Conservation (phyloP, 2,888 invertebrate genomes). For the Volucella zonaria region DNA sequence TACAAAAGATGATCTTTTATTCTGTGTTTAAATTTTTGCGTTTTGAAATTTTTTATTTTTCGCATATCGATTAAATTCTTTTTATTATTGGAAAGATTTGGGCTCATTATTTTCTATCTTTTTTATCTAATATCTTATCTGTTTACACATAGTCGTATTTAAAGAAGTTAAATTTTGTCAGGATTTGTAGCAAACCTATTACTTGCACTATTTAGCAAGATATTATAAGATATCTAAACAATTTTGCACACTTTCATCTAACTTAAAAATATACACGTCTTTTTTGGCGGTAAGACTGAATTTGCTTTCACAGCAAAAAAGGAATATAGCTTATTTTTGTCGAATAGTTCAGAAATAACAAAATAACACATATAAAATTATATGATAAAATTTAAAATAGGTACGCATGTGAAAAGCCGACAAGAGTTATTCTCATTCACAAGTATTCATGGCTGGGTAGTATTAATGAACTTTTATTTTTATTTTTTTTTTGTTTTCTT, state of each 20-base stretch:
- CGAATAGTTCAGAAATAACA: conserved; percentile 18
- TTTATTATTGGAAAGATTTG: conserved; percentile 9
- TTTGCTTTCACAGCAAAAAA: conserved; percentile 10
- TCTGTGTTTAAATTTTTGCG: conserved; percentile 59
- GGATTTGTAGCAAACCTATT: no score
- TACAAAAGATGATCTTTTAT: conserved; percentile 32
- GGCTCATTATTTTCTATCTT: conserved; percentile 23
- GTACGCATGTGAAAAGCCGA: conserved; percentile 4
- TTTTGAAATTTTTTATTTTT: conserved; percentile 62
- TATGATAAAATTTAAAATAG: background rate
- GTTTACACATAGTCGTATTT: background rate
- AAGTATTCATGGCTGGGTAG: conserved; percentile 19
- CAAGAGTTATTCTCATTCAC: conserved; percentile 10
- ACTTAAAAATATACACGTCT: conserved; percentile 11
- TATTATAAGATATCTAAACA: conserved; percentile 3
- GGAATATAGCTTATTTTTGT: background rate
- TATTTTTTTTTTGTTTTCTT: conserved; percentile 30
- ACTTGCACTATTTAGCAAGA: no score
- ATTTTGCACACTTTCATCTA: conserved; percentile 8
- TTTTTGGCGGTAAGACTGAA: conserved; percentile 45
- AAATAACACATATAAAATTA: conserved; percentile 2
- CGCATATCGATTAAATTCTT: conserved; percentile 48
- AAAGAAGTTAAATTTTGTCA: background rate
- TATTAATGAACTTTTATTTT: conserved; percentile 46
- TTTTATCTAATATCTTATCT: background rate